These are phyloP conservation scores for Manis javanica DNA, from an alignment of 2,797 vertebrate species.

Conservation along the genomic window DNA sequence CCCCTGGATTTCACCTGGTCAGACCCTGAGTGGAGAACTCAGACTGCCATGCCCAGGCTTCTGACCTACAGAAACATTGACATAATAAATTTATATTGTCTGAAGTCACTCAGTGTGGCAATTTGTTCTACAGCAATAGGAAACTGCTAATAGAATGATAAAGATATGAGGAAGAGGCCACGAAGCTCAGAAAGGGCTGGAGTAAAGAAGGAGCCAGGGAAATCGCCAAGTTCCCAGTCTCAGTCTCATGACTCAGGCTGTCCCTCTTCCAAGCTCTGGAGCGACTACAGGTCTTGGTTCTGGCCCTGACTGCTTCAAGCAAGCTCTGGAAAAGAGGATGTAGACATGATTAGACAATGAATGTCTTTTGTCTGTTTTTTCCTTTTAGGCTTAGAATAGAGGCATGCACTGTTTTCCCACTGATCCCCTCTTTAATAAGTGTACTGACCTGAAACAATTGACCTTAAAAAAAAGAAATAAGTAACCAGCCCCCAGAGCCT, in stretches of 20 bases:
- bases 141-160: neutral
- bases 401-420: neutral
- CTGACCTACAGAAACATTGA: neutral
- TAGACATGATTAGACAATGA: neutral
- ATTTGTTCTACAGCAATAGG: neutral
- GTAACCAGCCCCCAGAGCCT: constrained; percentile 45
- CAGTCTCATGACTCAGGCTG: neutral
- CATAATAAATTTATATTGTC: neutral
- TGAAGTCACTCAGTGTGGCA: neutral
- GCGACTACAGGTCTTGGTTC: neutral
- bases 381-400: constrained; percentile 34
- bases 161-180: neutral
- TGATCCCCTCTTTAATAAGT: constrained; percentile 53
- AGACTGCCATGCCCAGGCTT: neutral
- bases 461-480: constrained; percentile 79
- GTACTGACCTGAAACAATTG: constrained; percentile 65
- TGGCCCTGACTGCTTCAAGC: neutral
- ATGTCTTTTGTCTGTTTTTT: neutral
- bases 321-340: neutral
- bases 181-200: neutral
- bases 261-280: neutral
- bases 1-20: neutral
- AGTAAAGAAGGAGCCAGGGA: neutral
- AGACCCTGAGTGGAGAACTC: neutral
- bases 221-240: fast-evolving